Conservation (phyloP, 2,113 vertebrate species). For the Bambusicola thoracicus region DNA sequence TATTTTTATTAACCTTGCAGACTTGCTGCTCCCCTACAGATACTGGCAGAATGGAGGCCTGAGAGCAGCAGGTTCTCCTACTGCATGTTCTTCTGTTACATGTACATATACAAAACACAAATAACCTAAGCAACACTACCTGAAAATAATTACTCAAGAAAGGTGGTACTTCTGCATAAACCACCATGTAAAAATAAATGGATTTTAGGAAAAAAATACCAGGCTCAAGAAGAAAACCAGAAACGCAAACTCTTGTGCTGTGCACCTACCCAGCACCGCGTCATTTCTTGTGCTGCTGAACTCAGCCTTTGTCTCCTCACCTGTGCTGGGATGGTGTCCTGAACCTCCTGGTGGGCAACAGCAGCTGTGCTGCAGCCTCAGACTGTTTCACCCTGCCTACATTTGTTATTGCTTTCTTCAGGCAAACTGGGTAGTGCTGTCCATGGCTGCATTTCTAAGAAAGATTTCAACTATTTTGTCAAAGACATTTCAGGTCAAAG, state of each 20-base stretch:
- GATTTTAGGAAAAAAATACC: background rate
- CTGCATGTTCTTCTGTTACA: background rate
- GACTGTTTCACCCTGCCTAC: background rate
- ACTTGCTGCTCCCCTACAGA: background rate
- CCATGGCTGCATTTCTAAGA: background rate
- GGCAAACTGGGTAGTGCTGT: background rate
- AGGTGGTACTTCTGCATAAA: constrained; percentile 4
- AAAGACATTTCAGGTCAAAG: background rate
- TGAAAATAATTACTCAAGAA: background rate
- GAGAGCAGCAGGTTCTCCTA: background rate
- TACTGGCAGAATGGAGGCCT: background rate
- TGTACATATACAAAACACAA: background rate
- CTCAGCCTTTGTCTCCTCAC: background rate
- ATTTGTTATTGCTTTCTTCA: background rate
- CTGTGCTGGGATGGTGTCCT: background rate
- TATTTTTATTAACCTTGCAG: background rate
- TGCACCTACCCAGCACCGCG: background rate
- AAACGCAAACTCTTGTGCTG: background rate
- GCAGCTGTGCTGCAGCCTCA: background rate
- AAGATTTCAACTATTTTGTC: background rate
- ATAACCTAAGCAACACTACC: background rate
- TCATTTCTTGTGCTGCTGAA: background rate
- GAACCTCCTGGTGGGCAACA: constrained; percentile 43
- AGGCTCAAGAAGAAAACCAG: background rate
- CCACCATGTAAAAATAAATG: background rate